Percentiles rank a stretch among this genome's conserved stretches.
Evolutionary conservation across 2,888 invertebrate genomes (phyloP).

Genomic region (Lottia gigantea): DNA sequence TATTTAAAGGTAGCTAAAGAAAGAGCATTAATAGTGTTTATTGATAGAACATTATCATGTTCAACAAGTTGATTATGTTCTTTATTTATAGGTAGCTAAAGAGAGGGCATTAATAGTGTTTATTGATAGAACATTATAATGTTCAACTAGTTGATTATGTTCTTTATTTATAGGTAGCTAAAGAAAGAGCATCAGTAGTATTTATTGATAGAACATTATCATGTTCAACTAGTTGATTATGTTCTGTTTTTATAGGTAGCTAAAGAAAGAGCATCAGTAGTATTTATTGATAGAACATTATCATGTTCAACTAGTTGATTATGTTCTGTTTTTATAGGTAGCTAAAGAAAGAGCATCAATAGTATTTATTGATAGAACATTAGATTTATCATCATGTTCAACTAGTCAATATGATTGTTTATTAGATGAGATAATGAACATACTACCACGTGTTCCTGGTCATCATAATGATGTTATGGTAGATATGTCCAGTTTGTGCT

Average conservation of each 20-base stretch:
- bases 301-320: background rate
- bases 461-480: constrained; percentile 77
- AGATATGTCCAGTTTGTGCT: constrained; percentile 75
- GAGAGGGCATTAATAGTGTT: constrained; percentile 66
- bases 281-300: constrained; percentile 75
- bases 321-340: constrained; percentile 42
- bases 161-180: constrained; percentile 48
- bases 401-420: constrained; percentile 75
- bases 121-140: constrained; percentile 77
- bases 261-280: constrained; percentile 62
- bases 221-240: constrained; percentile 73
- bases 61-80: constrained; percentile 51
- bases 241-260: constrained; percentile 46
- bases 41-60: constrained; percentile 78
- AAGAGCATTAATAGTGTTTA: constrained; percentile 66
- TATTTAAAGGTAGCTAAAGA: constrained; percentile 53
- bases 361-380: constrained; percentile 74
- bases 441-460: constrained; percentile 75
- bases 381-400: constrained; percentile 76
- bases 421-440: constrained; percentile 69
- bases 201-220: constrained; percentile 77
- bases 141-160: constrained; percentile 73
- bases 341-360: constrained; percentile 63
- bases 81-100: constrained; percentile 50
- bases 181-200: constrained; percentile 65